Percentiles rank a stretch among this genome's conserved stretches.
These are phyloP conservation scores for Amyelois transitella DNA, from an alignment of 1,140 invertebrate species.

Conservation along the genomic window DNA sequence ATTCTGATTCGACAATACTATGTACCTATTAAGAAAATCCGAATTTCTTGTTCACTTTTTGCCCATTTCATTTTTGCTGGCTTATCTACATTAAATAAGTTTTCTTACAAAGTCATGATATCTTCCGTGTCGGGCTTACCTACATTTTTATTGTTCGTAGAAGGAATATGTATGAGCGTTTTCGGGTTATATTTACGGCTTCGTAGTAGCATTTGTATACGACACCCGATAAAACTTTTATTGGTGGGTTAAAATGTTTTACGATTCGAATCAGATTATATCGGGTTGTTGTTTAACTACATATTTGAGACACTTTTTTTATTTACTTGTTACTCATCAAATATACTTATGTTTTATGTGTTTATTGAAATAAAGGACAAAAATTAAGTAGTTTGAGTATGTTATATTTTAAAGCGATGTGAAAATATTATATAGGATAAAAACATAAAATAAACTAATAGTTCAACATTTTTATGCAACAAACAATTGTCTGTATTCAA, in stretches of 20 bases:
- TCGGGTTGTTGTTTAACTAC: conserved; percentile 2
- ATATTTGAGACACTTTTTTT: neutral
- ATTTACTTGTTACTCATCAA: neutral
- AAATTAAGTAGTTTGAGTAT: too few species aligned
- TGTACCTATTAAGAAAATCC: neutral
- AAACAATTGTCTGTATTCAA: too few species aligned
- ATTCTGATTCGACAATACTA: neutral
- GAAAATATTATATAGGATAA: too few species aligned
- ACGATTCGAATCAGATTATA: conserved; percentile 22
- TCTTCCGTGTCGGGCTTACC: neutral
- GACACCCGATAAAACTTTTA: conserved; percentile 41
- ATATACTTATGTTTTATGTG: neutral
- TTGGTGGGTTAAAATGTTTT: conserved; percentile 40
- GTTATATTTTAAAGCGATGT: too few species aligned
- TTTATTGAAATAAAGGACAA: too few species aligned
- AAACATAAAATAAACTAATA: too few species aligned
- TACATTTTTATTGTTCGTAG: neutral
- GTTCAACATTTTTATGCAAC: too few species aligned
- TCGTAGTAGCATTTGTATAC: conserved; percentile 30
- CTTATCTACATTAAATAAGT: neutral
- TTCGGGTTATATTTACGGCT: conserved; percentile 46
- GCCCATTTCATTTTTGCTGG: neutral
- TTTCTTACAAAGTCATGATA: neutral
- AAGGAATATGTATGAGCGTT: conserved; percentile 15
- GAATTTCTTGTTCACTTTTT: neutral